phyloP scores from a whole-genome alignment of 53 echinoderm and acorn worm genomes.

The Holothuria leucospilota region DNA sequence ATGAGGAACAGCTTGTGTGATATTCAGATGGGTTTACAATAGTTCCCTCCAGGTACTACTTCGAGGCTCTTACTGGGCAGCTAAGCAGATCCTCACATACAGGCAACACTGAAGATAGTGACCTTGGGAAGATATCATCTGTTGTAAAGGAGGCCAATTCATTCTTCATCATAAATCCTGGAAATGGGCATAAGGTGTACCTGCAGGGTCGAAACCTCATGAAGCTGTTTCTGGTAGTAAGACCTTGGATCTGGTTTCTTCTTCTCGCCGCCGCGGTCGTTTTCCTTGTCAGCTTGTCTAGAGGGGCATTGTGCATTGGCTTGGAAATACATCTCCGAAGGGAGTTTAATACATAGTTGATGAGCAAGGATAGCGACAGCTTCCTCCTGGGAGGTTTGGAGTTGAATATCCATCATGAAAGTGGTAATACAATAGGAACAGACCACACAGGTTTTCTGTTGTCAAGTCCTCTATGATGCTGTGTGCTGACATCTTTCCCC shows the following conservation, averaged over 20 bases:
- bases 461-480: background rate
- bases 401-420: background rate
- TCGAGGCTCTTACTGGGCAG: no score
- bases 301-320: background rate
- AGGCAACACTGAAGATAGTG: no score
- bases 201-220: background rate
- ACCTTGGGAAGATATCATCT: no score
- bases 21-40: background rate
- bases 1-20: background rate
- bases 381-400: background rate
- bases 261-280: background rate
- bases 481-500: background rate
- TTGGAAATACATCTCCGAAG: background rate
- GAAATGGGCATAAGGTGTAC: background rate
- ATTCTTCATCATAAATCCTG: background rate
- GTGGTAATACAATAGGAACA: no score
- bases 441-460: no score
- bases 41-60: no score
- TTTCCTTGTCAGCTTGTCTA: no score
- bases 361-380: background rate
- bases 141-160: background rate
- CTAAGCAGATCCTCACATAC: no score
- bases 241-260: background rate
- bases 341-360: background rate
- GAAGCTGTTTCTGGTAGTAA: background rate